A percentile compares a stretch with the other conserved stretches of the same genome.
These are phyloP conservation scores for Colistium nudipinnis DNA, from an alignment of 2,113 vertebrate species.

Conservation along the genomic window DNA sequence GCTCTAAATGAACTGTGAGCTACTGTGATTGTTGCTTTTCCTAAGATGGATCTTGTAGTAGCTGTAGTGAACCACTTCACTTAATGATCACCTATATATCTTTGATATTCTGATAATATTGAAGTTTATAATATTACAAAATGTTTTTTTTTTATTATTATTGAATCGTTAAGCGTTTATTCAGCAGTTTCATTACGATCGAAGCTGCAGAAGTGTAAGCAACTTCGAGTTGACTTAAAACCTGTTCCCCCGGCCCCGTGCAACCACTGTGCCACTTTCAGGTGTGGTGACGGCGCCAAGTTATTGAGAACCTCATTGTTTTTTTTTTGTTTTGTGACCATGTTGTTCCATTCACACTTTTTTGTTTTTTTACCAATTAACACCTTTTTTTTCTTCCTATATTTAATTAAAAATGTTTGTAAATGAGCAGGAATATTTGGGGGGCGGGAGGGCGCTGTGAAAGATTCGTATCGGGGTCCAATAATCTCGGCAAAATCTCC, in stretches of 20 bases:
- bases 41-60: too few species aligned
- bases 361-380: constrained; percentile 64
- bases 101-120: too few species aligned
- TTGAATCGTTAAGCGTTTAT: too few species aligned
- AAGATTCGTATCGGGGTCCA: constrained; percentile 25
- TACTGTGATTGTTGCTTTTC: background rate
- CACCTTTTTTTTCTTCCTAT: constrained; percentile 36
- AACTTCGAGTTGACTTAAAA: too few species aligned
- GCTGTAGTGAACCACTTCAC: too few species aligned
- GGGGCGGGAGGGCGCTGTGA: constrained; percentile 20
- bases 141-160: too few species aligned
- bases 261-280: too few species aligned
- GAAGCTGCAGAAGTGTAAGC: too few species aligned
- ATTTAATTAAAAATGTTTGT: constrained; percentile 35
- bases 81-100: too few species aligned
- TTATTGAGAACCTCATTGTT: constrained; percentile 13
- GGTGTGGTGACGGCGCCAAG: background rate
- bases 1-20: background rate
- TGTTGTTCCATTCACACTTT: constrained; percentile 12
- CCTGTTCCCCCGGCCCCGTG: too few species aligned
- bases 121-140: too few species aligned
- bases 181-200: too few species aligned
- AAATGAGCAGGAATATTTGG: constrained; percentile 25
- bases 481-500: constrained; percentile 48
- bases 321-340: constrained; percentile 26